phyloP scores from a whole-genome alignment of 2,888 invertebrate genomes.

The Cerceris rybyensis region DNA sequence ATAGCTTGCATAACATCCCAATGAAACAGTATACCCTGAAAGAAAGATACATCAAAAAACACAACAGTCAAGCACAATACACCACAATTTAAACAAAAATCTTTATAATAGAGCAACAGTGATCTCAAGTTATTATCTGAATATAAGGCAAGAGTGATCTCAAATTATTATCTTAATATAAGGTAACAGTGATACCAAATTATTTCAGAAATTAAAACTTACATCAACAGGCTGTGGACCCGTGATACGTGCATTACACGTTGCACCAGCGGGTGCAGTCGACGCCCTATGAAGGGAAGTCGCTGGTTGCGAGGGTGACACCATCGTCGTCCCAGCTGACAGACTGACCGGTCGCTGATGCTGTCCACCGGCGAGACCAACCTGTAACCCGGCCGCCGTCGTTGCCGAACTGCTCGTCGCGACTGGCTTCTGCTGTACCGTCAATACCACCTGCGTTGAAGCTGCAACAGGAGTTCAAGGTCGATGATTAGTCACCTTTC shows the following conservation, averaged over 20 bases:
- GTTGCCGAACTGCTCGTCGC: constrained; percentile 60
- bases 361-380: constrained; percentile 82
- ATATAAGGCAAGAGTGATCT: no score
- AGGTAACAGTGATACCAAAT: neutral
- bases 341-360: constrained; percentile 81
- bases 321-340: constrained; percentile 75
- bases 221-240: constrained; percentile 95
- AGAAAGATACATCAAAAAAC: no score
- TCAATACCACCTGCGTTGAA: constrained; percentile 87
- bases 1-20: no score
- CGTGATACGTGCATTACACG: constrained; percentile 88
- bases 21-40: no score
- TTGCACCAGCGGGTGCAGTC: constrained; percentile 82
- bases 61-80: no score
- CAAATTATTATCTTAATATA: neutral
- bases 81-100: no score
- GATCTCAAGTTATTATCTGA: neutral
- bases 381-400: constrained; percentile 74
- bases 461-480: constrained; percentile 83
- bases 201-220: constrained; percentile 81
- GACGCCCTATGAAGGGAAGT: constrained; percentile 80
- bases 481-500: constrained; percentile 67
- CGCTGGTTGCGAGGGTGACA: constrained; percentile 76
- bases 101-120: no score
- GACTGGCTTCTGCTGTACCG: constrained; percentile 85